Percentiles rank a stretch among this genome's conserved stretches.
These are phyloP conservation scores for Clarias gariepinus DNA, from an alignment of 2,113 vertebrate species.

Conservation along the genomic window DNA sequence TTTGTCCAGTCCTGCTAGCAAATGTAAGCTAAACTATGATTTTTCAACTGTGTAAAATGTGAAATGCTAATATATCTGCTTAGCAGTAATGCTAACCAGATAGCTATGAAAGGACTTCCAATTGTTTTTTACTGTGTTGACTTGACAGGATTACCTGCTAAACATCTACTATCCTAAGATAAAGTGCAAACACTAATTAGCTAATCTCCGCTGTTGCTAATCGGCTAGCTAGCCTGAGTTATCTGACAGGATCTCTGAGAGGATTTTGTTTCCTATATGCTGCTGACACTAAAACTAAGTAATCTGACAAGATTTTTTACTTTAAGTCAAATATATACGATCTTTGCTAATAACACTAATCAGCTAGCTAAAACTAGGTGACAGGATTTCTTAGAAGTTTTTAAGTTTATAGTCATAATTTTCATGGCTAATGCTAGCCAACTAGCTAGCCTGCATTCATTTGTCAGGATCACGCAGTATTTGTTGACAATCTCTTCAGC, in stretches of 20 bases:
- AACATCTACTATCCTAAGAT: too few relatives aligned
- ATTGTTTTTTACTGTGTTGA: too few relatives aligned
- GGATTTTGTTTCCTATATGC: neutral
- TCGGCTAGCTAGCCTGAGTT: neutral
- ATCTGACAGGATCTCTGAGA: neutral
- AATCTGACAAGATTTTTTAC: neutral
- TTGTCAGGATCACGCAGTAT: too few relatives aligned
- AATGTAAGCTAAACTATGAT: neutral
- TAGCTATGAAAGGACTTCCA: neutral
- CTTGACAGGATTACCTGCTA: too few relatives aligned
- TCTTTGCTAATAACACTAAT: neutral
- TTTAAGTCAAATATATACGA: neutral
- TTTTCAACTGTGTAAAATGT: neutral
- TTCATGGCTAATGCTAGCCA: too few relatives aligned
- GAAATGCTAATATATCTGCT: neutral
- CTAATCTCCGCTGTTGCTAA: neutral
- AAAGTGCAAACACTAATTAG: too few relatives aligned
- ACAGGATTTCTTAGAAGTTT: neutral
- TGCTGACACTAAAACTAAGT: neutral
- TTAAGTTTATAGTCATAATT: too few relatives aligned
- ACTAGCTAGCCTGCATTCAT: too few relatives aligned
- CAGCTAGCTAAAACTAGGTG: neutral
- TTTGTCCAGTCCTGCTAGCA: neutral
- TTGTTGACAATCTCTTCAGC: too few relatives aligned
- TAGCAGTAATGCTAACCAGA: neutral